Evolutionary conservation across 2,888 invertebrate species (phyloP), one percentile per base, ranked within the genome.

Genomic region (Stenotaenia linearis): DNA sequence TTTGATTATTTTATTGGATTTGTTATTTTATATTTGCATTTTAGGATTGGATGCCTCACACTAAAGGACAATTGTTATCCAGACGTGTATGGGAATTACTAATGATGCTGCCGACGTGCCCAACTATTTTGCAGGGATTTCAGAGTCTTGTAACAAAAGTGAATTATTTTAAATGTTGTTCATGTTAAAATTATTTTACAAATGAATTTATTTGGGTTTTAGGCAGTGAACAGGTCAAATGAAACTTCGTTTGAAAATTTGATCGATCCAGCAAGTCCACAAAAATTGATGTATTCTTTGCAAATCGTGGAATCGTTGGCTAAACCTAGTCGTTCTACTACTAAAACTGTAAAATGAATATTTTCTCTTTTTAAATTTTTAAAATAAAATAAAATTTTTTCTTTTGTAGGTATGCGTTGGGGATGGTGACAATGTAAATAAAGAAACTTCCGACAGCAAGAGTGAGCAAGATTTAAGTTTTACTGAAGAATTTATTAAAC

Each of bases 51-150:
- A 89, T 92, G 80, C 91, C 93, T 0, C 93, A 95, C 83, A 94
- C 93, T 0, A 95, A 94, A 87, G 95, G 96, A 0, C 95, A 96
- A 85, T 90, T 95, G 0, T 87, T 97, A 77, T 97, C 97, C 0
- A 90, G 97, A 35, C 90, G 96, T 69, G 96, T 97, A 0, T 97
- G 97, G 97, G 97, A 97, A 84, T 94, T 97, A 78, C 88, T 97
- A 28, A 96, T 95, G 85, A 90, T 97, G 81, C 88, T 97, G 78
- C 97, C 97, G 0, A 94, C 97, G 0, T 96, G 93, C 87, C 95
- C 96, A 0, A 92, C 92, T 3, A 89, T 96, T 61, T 87, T 96
- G 61, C 91, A 93, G 84, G 93, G 93, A 3, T 96, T 97, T 85
- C 93, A 93, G 85, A 92, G 92, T 83, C 89, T 94, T 1, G 81